These are phyloP conservation scores for Gulo gulo DNA, from an alignment of 2,113 vertebrate species.

Conservation along the genomic window DNA sequence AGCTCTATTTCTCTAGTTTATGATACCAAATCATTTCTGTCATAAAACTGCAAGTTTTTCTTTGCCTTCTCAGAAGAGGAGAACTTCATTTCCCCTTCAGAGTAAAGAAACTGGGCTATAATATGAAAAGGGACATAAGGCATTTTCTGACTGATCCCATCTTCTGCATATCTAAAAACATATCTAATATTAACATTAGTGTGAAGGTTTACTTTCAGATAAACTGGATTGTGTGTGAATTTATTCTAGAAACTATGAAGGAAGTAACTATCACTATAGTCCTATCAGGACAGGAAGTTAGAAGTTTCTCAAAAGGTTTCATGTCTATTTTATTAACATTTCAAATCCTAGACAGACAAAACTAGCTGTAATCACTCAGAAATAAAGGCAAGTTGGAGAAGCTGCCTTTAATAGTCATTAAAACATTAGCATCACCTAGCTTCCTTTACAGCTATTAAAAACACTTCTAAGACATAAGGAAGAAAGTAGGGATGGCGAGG, in stretches of 20 bases:
- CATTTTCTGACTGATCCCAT: background rate
- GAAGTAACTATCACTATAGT: background rate
- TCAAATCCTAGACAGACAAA: constrained; percentile 12
- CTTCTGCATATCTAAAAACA: background rate
- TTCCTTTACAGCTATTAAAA: background rate
- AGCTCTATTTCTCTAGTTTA: background rate
- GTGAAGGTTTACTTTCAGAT: constrained; percentile 6
- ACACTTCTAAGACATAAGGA: background rate
- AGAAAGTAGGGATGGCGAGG: background rate
- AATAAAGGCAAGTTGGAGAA: background rate
- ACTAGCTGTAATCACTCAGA: background rate
- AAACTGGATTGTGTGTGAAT: background rate
- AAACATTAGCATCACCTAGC: background rate
- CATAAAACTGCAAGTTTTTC: background rate
- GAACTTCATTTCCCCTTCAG: background rate
- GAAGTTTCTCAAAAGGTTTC: constrained; percentile 17
- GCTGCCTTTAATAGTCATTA: background rate
- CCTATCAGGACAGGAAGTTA: background rate
- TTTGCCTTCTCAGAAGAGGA: background rate
- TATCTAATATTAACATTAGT: background rate
- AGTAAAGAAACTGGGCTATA: background rate
- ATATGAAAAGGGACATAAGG: background rate
- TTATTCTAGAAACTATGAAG: background rate
- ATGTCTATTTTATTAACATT: background rate
- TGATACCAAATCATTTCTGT: background rate